Percentiles rank a stretch among this genome's conserved stretches.
Evolutionary conservation across 2,797 vertebrate species (phyloP).

Genomic region (Liasis olivaceus): DNA sequence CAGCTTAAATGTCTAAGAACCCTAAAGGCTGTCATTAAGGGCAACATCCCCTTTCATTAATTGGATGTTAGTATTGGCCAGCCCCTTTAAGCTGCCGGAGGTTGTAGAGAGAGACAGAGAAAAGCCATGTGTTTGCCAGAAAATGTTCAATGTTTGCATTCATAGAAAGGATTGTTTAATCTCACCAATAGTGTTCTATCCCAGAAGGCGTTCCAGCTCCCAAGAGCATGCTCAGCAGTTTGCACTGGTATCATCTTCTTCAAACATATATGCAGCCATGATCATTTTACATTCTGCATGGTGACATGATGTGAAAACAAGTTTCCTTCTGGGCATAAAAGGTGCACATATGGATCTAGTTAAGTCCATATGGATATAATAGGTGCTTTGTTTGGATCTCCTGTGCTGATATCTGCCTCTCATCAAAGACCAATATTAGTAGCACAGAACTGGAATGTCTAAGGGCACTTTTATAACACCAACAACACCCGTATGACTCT

Average conservation of each 20-base stretch:
- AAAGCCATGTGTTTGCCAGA: not conserved
- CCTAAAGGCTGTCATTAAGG: not conserved
- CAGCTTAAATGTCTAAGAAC: not conserved
- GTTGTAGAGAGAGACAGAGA: not conserved
- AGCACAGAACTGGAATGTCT: slow-evolving; percentile 9
- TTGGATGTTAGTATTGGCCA: not conserved
- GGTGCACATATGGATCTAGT: slow-evolving; percentile 26
- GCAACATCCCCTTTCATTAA: not conserved
- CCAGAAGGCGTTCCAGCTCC: not conserved
- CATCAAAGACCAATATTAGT: slow-evolving; percentile 20
- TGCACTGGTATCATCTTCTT: slow-evolving; percentile 49
- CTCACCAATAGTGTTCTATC: not conserved
- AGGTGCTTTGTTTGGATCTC: not conserved
- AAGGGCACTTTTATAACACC: slow-evolving; percentile 14
- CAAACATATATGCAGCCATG: slow-evolving; percentile 12
- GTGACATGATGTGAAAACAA: slow-evolving; percentile 35
- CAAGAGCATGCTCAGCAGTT: not conserved
- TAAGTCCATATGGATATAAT: not conserved
- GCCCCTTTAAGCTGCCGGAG: not conserved
- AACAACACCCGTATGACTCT: not conserved
- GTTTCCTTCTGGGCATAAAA: slow-evolving; percentile 26
- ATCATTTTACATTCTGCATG: slow-evolving; percentile 40
- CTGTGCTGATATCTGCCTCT: slow-evolving; percentile 1
- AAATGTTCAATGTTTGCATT: no score
- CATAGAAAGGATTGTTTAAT: not conserved